These are phyloP conservation scores for Ormyrus labotus DNA, from an alignment of 2,888 invertebrate genomes.

Conservation along the genomic window DNA sequence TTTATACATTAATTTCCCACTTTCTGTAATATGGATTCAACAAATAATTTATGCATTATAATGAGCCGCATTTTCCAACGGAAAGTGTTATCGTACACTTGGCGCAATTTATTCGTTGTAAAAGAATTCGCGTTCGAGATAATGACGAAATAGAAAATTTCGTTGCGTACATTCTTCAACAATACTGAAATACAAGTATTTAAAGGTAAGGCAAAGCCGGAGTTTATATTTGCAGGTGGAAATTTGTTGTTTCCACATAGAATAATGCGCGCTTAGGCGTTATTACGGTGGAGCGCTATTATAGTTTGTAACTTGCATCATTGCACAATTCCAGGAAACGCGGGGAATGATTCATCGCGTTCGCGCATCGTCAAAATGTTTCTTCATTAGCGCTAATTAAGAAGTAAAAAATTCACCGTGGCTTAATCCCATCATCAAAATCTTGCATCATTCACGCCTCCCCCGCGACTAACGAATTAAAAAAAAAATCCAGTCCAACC, in stretches of 20 bases:
- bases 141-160: neutral
- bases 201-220: too few species aligned
- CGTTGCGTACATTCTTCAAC: neutral
- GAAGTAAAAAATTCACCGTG: constrained; percentile 17
- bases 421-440: constrained; percentile 28
- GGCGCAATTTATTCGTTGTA: too few species aligned
- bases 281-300: constrained; percentile 30
- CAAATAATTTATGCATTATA: too few species aligned
- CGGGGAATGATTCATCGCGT: constrained; percentile 39
- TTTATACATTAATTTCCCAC: too few species aligned
- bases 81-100: too few species aligned
- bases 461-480: neutral
- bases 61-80: too few species aligned
- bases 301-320: constrained; percentile 44
- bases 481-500: neutral
- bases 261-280: constrained; percentile 9
- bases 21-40: too few species aligned
- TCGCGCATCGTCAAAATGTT: constrained; percentile 37
- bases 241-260: constrained; percentile 31
- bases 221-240: neutral
- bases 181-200: too few species aligned
- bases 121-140: too few species aligned
- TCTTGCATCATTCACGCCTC: constrained; percentile 7
- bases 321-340: constrained; percentile 43
- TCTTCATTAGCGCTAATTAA: constrained; percentile 47